Evolutionary conservation across 2,797 vertebrate species (phyloP).

Genomic region (Enteromius viviparus): DNA sequence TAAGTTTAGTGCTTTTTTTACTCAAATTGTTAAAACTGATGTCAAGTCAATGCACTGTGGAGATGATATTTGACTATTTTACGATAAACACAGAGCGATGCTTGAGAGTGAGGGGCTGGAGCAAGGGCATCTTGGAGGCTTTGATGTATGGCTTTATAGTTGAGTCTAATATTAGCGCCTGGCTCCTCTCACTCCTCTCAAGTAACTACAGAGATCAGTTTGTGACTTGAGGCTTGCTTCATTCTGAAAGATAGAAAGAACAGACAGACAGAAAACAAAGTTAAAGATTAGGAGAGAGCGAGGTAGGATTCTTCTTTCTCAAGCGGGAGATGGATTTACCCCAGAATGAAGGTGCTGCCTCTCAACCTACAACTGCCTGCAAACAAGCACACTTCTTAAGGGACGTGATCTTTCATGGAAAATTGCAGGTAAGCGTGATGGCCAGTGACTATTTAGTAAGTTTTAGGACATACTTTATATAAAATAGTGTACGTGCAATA

Average conservation of each 20-base stretch:
- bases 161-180: constrained; percentile 80
- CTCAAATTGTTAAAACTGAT: neutral
- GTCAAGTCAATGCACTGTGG: neutral
- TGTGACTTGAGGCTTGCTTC: constrained; percentile 49
- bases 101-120: constrained; percentile 24
- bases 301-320: constrained; percentile 31
- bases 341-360: constrained; percentile 49
- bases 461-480: neutral
- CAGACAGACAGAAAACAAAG: constrained; percentile 16
- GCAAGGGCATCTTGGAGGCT: constrained; percentile 66
- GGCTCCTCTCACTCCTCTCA: constrained; percentile 74
- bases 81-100: neutral
- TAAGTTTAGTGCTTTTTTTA: constrained; percentile 47
- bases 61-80: neutral
- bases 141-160: constrained; percentile 74
- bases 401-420: constrained; percentile 79
- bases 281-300: constrained; percentile 8
- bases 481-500: neutral
- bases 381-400: constrained; percentile 71
- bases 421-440: constrained; percentile 72
- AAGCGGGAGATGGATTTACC: constrained; percentile 70
- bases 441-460: constrained; percentile 1
- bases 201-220: constrained; percentile 69
- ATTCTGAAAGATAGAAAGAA: constrained; percentile 23
- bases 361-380: constrained; percentile 33